These are phyloP conservation scores for Cervus canadensis DNA, from an alignment of 2,113 vertebrate species.

Conservation along the genomic window DNA sequence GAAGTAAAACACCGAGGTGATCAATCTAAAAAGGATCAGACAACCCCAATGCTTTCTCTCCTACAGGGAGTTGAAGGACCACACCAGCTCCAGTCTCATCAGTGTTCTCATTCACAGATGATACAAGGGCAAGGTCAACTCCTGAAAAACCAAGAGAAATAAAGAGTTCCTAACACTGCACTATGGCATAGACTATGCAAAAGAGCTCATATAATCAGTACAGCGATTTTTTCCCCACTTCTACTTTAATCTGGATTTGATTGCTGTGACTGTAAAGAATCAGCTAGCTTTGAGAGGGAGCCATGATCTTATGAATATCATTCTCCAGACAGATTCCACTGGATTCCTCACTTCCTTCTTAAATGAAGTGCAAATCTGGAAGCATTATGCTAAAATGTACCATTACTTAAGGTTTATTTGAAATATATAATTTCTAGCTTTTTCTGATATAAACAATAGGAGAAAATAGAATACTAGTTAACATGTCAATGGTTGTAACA, in stretches of 20 bases:
- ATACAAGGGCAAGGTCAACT: not conserved
- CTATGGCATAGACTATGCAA: not conserved
- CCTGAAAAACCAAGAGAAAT: not conserved
- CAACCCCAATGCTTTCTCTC: not conserved
- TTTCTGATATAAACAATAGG: not conserved
- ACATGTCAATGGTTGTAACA: conserved; percentile 30
- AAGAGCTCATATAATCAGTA: not conserved
- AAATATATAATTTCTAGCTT: not conserved
- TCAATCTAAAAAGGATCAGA: not conserved
- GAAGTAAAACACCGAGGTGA: not conserved
- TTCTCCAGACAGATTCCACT: not conserved
- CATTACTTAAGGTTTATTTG: not conserved
- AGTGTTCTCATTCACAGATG: not conserved
- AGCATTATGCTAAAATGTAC: not conserved
- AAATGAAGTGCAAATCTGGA: conserved; percentile 6
- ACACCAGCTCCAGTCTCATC: not conserved
- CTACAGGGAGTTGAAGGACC: not conserved
- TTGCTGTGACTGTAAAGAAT: not conserved
- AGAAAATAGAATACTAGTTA: not conserved
- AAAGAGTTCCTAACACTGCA: not conserved
- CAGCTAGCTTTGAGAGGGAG: not conserved
- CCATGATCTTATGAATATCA: not conserved
- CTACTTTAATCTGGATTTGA: not conserved
- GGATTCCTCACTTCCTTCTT: not conserved
- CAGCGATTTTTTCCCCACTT: not conserved